Conservation (phyloP, 2,797 vertebrate genomes). For the Karalla daura region DNA sequence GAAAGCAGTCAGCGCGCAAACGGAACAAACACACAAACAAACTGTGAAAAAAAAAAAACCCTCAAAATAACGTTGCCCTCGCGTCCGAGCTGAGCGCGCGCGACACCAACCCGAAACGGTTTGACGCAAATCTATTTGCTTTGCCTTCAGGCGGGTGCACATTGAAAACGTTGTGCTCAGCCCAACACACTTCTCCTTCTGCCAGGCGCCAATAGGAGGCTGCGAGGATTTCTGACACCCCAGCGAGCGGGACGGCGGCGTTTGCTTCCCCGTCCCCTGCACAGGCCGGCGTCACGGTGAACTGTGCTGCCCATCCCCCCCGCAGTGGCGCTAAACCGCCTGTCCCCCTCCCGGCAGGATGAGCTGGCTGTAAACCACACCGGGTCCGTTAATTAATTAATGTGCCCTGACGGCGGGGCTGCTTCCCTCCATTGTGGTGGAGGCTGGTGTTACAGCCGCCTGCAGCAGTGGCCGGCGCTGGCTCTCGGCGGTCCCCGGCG, state of each 20-base stretch:
- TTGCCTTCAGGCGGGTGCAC: neutral
- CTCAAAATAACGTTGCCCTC: neutral
- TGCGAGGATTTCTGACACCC: constrained; percentile 17
- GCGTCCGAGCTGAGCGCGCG: neutral
- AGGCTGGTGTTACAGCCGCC: constrained; percentile 38
- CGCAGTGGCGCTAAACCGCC: constrained; percentile 58
- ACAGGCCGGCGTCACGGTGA: constrained; percentile 45
- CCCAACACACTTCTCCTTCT: constrained; percentile 18
- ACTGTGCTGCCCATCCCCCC: constrained; percentile 61
- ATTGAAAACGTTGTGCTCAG: constrained; percentile 15
- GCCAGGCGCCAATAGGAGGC: constrained; percentile 18
- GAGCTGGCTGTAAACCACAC: constrained; percentile 85
- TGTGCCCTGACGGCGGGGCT: constrained; percentile 70
- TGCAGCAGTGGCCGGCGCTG: constrained; percentile 40
- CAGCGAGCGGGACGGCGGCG: constrained; percentile 43
- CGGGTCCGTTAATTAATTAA: constrained; percentile 87
- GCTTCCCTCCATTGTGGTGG: constrained; percentile 50
- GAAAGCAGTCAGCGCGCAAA: neutral
- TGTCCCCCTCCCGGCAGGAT: constrained; percentile 60
- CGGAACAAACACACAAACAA: neutral
- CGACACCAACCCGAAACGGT: neutral
- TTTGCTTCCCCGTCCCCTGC: constrained; percentile 52
- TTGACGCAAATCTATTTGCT: neutral
- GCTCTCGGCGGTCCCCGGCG: constrained; percentile 17
- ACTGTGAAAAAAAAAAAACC: neutral